Evolutionary conservation across 2,888 invertebrate species (phyloP), one percentile per base, ranked within the genome.

Genomic region (Saturnia pavonia): DNA sequence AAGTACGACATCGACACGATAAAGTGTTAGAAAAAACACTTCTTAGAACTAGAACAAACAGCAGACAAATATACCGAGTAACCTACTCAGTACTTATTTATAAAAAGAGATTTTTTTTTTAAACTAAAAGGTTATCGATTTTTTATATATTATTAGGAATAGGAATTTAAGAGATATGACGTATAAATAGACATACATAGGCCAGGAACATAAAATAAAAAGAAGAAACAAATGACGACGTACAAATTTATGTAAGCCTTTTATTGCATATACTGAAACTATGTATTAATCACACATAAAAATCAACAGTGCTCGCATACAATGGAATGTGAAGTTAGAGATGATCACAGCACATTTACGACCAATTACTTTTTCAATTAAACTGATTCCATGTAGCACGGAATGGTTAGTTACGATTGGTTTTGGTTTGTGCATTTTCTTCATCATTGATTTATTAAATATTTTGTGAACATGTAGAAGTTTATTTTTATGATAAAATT

Each of bases 281-380:
- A 40, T 11, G 40, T 65, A 40, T 65, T 65, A 65, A 65, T 65
- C 65, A 81, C 79, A 79, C 79, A 77, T 74, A 79, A 75, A 78
- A 78, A 78, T 74, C 78, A 77, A 77, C 51, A 76, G 85, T 84
- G 85, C 83, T 82, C 74, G 80, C 83, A 84, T 83, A 86, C 82
- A 83, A 82, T 83, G 82, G 80, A 81, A 84, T 78, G 86, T 87
- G 86, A 81, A 80, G 82, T 86, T 84, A 84, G 77, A 79, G 74
- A 74, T 74, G 76, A 78, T 77, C 76, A 79, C 76, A 79, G 78
- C 74, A 79, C 75, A 79, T 74, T 77, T 74, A 75, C 74, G 73
- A 79, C 75, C 78, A 80, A 84, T 84, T 81, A 81, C 73, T 79
- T 80, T 78, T 82, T 74, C 79, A 82, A 81, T 83, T 76, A 80